Conservation (phyloP, 30 jellyfish, hydroid and myxozoan genomes). For the Nemopilema nomurai region DNA sequence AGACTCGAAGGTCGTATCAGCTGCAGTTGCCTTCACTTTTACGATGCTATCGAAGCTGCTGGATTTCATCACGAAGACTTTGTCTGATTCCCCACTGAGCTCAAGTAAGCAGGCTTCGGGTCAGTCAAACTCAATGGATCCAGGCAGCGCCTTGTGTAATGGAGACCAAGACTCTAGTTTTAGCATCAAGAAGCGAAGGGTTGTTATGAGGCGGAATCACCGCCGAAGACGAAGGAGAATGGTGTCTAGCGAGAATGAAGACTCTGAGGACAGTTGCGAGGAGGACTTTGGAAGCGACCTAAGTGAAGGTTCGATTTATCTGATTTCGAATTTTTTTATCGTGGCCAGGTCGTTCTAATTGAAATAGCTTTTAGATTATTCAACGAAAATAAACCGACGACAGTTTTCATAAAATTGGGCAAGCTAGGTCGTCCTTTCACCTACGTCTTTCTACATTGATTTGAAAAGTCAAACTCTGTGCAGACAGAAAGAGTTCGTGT, state of each 20-base stretch:
- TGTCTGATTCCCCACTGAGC: constrained; percentile 43
- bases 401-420: too few relatives aligned
- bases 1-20: constrained; percentile 83
- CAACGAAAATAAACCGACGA: too few relatives aligned
- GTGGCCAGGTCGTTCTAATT: too few relatives aligned
- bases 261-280: constrained; percentile 27
- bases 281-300: constrained; percentile 72
- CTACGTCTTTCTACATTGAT: too few relatives aligned
- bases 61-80: constrained; percentile 56
- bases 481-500: too few relatives aligned
- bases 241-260: constrained; percentile 41
- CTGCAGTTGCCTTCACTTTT: constrained; percentile 80
- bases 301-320: constrained; percentile 70
- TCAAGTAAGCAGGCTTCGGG: not conserved
- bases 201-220: constrained; percentile 22
- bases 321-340: not conserved
- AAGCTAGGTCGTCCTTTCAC: too few relatives aligned
- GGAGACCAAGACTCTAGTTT: constrained; percentile 10
- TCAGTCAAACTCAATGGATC: not conserved
- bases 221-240: constrained; percentile 72
- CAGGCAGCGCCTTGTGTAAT: constrained; percentile 8
- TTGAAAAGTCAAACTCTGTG: too few relatives aligned
- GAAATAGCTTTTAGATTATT: too few relatives aligned
- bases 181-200: constrained; percentile 40
- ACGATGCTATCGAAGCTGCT: constrained; percentile 81